phyloP scores from a whole-genome alignment of 64 coral and sea anemone species.

The Pocillopora verrucosa region DNA sequence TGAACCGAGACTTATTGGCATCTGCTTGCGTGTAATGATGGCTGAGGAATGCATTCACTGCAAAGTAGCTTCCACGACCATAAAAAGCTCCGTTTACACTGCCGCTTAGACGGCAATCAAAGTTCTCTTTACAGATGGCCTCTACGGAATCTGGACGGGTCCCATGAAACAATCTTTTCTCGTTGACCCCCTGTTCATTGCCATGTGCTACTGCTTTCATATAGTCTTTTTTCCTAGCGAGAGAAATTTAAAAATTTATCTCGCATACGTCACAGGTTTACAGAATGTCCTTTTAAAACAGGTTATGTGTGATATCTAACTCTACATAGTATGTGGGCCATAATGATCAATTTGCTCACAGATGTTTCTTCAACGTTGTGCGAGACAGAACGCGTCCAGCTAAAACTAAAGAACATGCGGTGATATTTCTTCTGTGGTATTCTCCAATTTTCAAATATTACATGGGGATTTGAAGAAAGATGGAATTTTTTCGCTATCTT shows the following conservation, averaged over 20 bases:
- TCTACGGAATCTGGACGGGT: slow-evolving; percentile 35
- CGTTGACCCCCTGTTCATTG: neutral
- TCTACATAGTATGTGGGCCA: too few species aligned
- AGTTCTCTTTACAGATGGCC: slow-evolving; percentile 55
- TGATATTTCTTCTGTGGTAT: too few species aligned
- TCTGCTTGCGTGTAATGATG: neutral
- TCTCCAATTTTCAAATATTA: too few species aligned
- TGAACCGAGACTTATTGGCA: slow-evolving; percentile 18
- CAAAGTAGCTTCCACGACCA: slow-evolving; percentile 1
- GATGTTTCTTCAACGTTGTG: too few species aligned
- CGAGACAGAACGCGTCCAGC: too few species aligned
- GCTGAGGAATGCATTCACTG: neutral
- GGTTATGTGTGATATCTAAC: too few species aligned
- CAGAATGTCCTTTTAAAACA: too few species aligned
- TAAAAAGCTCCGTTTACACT: slow-evolving; percentile 1
- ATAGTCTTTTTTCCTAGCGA: slow-evolving; percentile 46
- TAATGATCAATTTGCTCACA: too few species aligned
- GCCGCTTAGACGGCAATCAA: slow-evolving; percentile 51
- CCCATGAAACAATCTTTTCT: slow-evolving; percentile 54
- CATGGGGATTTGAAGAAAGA: too few species aligned
- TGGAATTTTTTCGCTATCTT: too few species aligned
- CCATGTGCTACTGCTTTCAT: slow-evolving; percentile 3
- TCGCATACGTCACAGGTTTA: slow-evolving; percentile 39
- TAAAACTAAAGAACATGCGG: too few species aligned
- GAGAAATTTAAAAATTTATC: neutral